These are phyloP conservation scores for Piaya cayana DNA, from an alignment of 2,113 vertebrate genomes.

Conservation along the genomic window DNA sequence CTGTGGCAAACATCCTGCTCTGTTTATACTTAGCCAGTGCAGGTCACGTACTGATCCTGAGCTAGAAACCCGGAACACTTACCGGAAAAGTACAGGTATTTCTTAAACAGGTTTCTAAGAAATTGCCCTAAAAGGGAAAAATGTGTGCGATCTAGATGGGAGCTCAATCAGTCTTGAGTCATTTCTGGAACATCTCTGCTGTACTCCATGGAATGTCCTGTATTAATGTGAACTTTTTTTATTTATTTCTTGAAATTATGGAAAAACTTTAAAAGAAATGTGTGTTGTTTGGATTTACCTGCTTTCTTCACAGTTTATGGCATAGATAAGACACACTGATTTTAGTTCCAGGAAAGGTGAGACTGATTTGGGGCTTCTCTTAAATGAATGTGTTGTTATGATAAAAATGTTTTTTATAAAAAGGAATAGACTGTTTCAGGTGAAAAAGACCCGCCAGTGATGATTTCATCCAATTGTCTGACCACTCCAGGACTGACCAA, in stretches of 20 bases:
- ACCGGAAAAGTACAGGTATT: not conserved
- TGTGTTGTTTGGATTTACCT: not conserved
- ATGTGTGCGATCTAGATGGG: not conserved
- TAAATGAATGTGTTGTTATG: not conserved
- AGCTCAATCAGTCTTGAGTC: not conserved
- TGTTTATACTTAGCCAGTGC: fast-evolving
- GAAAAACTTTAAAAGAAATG: not conserved
- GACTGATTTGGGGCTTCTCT: not conserved
- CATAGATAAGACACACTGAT: not conserved
- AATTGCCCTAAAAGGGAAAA: not conserved
- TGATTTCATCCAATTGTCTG: too few species aligned
- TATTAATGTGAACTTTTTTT: not conserved
- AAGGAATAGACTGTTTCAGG: too few species aligned
- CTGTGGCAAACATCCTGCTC: fast-evolving
- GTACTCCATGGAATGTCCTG: not conserved
- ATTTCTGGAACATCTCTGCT: not conserved
- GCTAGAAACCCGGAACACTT: not conserved
- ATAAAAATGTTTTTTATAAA: not conserved
- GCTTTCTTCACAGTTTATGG: not conserved
- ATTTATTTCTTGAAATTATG: not conserved
- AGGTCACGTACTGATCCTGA: not conserved
- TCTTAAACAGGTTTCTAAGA: not conserved
- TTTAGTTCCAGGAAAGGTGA: not conserved
- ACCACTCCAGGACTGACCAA: too few species aligned
- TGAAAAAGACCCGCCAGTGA: too few species aligned